A percentile compares a stretch with the other conserved stretches of the same genome.
phyloP scores from a whole-genome alignment of 23 tunicate genomes.

The Trididemnum clinides region DNA sequence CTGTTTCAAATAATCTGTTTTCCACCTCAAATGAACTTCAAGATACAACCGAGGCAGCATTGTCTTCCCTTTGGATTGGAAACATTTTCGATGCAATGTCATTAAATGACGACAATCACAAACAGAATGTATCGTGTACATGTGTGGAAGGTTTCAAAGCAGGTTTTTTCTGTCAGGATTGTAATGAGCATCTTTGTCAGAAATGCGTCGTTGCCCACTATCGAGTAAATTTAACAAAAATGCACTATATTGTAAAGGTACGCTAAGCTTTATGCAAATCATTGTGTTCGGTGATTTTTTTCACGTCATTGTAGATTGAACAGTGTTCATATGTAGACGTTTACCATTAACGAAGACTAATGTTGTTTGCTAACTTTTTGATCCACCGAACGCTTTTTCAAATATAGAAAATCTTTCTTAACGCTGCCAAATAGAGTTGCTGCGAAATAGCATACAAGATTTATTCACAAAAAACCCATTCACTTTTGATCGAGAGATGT shows the following conservation, averaged over 20 bases:
- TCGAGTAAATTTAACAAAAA: constrained; percentile 73
- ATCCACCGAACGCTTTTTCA: too few relatives aligned
- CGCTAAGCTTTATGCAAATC: neutral
- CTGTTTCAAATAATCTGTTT: neutral
- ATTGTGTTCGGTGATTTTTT: neutral
- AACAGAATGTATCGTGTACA: constrained; percentile 37
- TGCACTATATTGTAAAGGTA: constrained; percentile 67
- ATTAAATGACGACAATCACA: constrained; percentile 39
- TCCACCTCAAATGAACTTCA: neutral
- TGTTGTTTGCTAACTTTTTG: too few relatives aligned
- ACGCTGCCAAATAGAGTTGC: too few relatives aligned
- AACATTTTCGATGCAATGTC: constrained; percentile 49
- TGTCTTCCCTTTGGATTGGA: constrained; percentile 40
- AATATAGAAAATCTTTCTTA: too few relatives aligned
- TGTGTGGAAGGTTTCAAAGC: constrained; percentile 76
- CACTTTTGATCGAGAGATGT: too few relatives aligned
- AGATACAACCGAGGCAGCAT: constrained; percentile 11
- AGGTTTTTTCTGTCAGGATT: constrained; percentile 59
- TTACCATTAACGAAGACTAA: too few relatives aligned
- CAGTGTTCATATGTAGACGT: too few relatives aligned
- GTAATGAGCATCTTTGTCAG: constrained; percentile 72
- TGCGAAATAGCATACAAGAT: too few relatives aligned
- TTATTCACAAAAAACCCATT: too few relatives aligned
- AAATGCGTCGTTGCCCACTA: constrained; percentile 88
- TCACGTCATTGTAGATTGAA: too few relatives aligned